Conservation (phyloP, 2,113 vertebrate genomes). For the Corythaeola cristata region DNA sequence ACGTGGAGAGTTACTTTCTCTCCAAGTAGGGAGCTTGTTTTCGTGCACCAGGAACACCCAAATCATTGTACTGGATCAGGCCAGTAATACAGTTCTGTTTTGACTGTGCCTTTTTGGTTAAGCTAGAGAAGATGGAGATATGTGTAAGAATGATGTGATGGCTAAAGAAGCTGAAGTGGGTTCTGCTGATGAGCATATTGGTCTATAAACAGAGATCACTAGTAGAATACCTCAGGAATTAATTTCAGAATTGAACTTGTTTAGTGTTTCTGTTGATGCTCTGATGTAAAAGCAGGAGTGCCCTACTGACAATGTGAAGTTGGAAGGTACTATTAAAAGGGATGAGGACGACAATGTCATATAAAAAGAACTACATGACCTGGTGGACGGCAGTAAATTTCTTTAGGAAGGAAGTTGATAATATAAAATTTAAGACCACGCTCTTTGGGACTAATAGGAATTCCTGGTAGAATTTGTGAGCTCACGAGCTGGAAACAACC, state of each 20-base stretch:
- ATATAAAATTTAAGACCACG: neutral
- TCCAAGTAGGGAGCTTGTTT: neutral
- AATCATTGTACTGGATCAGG: neutral
- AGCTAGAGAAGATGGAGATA: neutral
- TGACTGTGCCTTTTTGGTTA: neutral
- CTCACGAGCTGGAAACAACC: neutral
- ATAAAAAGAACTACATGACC: neutral
- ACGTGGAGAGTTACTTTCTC: neutral
- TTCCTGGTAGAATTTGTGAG: conserved; percentile 1
- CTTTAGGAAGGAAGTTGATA: neutral
- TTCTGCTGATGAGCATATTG: neutral
- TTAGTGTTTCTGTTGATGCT: neutral
- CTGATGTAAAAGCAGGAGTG: neutral
- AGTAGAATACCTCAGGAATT: neutral
- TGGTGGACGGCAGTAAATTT: neutral
- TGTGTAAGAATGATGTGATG: neutral
- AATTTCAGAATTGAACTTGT: neutral
- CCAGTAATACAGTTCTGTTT: neutral
- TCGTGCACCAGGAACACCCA: neutral
- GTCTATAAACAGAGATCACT: neutral
- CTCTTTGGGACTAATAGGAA: neutral
- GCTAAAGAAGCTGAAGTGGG: neutral
- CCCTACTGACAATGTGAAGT: neutral
- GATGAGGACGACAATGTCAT: neutral
- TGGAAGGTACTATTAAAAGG: neutral